Percentiles rank a stretch among this genome's conserved stretches.
phyloP scores from a whole-genome alignment of 2,113 vertebrate genomes.

The Callopanchax toddi region DNA sequence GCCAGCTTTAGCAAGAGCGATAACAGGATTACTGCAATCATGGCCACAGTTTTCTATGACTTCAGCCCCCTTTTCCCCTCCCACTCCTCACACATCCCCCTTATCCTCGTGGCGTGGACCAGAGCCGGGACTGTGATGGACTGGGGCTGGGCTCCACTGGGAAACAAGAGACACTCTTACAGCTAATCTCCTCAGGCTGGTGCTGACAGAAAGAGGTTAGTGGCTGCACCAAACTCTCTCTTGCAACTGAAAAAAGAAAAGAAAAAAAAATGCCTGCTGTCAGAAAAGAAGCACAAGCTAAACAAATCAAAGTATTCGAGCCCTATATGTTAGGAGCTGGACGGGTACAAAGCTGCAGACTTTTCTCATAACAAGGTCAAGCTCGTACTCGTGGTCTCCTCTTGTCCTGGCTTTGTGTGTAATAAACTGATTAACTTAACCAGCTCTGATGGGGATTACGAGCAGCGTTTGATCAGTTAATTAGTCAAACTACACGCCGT shows the following conservation, averaged over 20 bases:
- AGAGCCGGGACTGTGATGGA: slow-evolving; percentile 72
- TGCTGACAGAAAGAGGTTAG: slow-evolving; percentile 83
- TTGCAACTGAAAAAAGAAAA: slow-evolving; percentile 25
- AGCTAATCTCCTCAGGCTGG: slow-evolving; percentile 80
- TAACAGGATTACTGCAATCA: slow-evolving; percentile 84
- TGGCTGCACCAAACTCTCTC: slow-evolving; percentile 60
- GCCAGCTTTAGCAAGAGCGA: slow-evolving; percentile 81
- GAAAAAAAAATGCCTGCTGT: slow-evolving; percentile 45
- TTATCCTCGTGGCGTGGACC: slow-evolving; percentile 62
- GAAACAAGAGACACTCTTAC: slow-evolving; percentile 76
- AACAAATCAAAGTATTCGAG: slow-evolving; percentile 63
- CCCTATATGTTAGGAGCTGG: slow-evolving; percentile 17
- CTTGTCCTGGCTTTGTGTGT: slow-evolving; percentile 34
- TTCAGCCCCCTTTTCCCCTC: slow-evolving; percentile 53
- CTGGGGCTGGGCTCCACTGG: slow-evolving; percentile 68
- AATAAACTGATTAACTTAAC: slow-evolving; percentile 62
- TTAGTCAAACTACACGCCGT: slow-evolving; percentile 57
- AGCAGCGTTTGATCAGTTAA: slow-evolving; percentile 66
- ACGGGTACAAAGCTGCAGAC: slow-evolving; percentile 38
- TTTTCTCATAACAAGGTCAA: slow-evolving; percentile 57
- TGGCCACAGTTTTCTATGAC: slow-evolving; percentile 71
- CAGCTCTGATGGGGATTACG: slow-evolving; percentile 61
- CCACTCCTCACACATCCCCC: slow-evolving; percentile 29
- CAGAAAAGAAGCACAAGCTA: slow-evolving; percentile 13
- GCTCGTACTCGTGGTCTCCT: slow-evolving; percentile 37